A percentile compares a stretch with the other conserved stretches of the same genome.
Conservation (phyloP, 1,140 invertebrate genomes). For the Anoplolepis gracilipes region DNA sequence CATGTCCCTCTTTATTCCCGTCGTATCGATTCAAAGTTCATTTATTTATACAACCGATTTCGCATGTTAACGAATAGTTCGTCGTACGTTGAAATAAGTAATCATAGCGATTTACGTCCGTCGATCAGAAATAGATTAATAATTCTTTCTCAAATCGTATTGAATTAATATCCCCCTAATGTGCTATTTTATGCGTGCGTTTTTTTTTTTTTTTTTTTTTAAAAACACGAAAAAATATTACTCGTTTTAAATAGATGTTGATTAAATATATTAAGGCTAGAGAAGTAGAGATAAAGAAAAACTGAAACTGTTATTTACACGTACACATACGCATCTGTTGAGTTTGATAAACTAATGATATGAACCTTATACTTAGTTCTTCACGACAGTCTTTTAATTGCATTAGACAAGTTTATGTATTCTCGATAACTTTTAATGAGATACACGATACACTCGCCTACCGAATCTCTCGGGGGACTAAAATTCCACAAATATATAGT, state of each 20-base stretch:
- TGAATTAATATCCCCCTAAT: constrained; percentile 7
- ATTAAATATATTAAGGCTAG: background rate
- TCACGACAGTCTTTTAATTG: constrained; percentile 23
- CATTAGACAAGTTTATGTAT: constrained; percentile 12
- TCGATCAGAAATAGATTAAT: constrained; percentile 15
- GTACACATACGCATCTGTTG: background rate
- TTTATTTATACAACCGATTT: constrained; percentile 51
- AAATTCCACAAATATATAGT: background rate
- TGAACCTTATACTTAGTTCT: background rate
- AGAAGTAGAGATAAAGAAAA: background rate
- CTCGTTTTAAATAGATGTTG: background rate
- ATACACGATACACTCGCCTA: constrained; percentile 43
- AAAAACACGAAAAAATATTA: no score
- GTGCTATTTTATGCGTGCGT: no score
- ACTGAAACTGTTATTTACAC: background rate
- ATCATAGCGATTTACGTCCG: constrained; percentile 45
- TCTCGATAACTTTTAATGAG: constrained; percentile 57
- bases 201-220: no score
- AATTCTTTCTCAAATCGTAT: background rate
- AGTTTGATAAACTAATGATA: constrained; percentile 21
- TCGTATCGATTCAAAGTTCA: constrained; percentile 57
- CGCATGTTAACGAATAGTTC: constrained; percentile 31
- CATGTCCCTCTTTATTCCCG: constrained; percentile 33
- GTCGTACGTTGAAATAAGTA: constrained; percentile 38
- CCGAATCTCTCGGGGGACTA: constrained; percentile 8